Evolutionary conservation across 2,113 vertebrate species (phyloP).

Genomic region (Engystomops pustulosus): DNA sequence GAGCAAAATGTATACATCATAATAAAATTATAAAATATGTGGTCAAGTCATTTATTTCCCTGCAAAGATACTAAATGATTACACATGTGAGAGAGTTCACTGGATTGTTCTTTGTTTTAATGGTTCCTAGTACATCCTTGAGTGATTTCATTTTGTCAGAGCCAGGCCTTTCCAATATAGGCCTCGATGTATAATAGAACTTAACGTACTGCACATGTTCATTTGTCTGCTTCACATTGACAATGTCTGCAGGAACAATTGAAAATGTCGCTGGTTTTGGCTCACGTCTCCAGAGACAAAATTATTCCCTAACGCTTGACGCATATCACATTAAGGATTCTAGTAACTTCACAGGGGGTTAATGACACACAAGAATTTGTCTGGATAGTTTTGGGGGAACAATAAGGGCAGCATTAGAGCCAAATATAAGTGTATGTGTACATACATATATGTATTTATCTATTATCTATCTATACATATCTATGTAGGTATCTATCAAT

Average conservation of each 20-base stretch:
- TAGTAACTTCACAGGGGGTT: not conserved
- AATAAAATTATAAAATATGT: conserved; percentile 52
- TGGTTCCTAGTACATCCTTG: conserved; percentile 24
- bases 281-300: not conserved
- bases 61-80: conserved; percentile 47
- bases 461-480: too few relatives aligned
- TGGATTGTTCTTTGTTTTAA: conserved; percentile 20
- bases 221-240: conserved; percentile 13
- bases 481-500: too few relatives aligned
- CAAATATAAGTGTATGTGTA: too few relatives aligned
- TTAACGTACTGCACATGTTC: conserved; percentile 36
- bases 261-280: not conserved
- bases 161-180: conserved; percentile 5
- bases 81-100: conserved; percentile 37
- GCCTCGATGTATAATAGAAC: conserved; percentile 23
- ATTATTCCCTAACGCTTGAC: not conserved
- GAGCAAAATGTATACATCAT: conserved; percentile 48
- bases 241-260: conserved; percentile 18
- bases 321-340: not conserved
- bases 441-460: too few relatives aligned
- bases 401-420: too few relatives aligned
- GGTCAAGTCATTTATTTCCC: conserved; percentile 46
- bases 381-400: not conserved
- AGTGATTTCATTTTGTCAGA: conserved; percentile 20
- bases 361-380: not conserved